phyloP scores from a whole-genome alignment of 2,797 vertebrate genomes.

The Lagorchestes hirsutus region DNA sequence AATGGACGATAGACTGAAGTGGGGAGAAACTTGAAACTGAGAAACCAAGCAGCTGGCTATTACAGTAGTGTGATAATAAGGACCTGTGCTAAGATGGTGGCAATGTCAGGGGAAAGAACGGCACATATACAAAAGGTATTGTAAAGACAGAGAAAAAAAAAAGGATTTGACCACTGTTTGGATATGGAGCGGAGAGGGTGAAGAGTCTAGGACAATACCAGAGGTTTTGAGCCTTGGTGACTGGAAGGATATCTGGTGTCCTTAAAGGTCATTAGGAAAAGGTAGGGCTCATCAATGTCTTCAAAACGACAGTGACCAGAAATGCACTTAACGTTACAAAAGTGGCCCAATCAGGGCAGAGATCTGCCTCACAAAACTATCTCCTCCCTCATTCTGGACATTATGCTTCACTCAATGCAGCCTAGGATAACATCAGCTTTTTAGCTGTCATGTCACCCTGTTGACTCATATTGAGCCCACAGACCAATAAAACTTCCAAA shows the following conservation, averaged over 20 bases:
- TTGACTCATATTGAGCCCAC: not conserved
- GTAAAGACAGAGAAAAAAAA: not conserved
- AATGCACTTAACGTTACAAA: not conserved
- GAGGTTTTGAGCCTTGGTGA: not conserved
- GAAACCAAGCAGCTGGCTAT: not conserved
- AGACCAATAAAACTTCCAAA: constrained; percentile 3
- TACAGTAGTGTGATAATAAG: not conserved
- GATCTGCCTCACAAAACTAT: not conserved
- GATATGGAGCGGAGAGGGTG: not conserved
- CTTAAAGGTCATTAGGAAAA: not conserved
- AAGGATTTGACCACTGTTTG: not conserved
- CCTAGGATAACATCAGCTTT: not conserved
- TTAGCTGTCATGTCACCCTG: not conserved
- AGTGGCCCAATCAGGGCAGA: not conserved
- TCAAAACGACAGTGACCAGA: not conserved
- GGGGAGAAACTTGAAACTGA: not conserved
- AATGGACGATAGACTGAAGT: not conserved
- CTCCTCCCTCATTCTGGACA: not conserved
- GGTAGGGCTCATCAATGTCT: not conserved
- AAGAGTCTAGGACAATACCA: not conserved
- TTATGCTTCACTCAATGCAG: too few species aligned
- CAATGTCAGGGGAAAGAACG: not conserved
- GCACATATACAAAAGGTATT: not conserved
- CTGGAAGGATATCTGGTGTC: not conserved
- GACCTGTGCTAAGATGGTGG: not conserved